phyloP scores from a whole-genome alignment of 2,888 invertebrate species.

The Nephrotoma flavescens region DNA sequence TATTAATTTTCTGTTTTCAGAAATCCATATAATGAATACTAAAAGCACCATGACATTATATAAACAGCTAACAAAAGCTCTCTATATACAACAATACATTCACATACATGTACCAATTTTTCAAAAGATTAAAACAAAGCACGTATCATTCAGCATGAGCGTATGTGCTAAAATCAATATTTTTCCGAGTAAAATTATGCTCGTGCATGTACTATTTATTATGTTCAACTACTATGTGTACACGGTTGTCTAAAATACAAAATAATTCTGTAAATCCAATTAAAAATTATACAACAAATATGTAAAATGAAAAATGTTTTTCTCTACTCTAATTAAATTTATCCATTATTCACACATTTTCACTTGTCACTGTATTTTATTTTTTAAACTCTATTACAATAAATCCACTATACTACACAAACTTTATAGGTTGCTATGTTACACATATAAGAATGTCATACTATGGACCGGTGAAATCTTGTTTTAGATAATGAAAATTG shows the following conservation, averaged over 20 bases:
- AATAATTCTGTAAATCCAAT: neutral
- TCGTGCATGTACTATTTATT: neutral
- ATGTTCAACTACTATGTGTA: too few species aligned
- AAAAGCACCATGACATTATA: neutral
- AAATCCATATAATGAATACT: too few species aligned
- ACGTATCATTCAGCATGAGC: neutral
- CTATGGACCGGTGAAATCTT: too few species aligned
- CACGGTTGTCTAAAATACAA: neutral
- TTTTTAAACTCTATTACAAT: neutral
- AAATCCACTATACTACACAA: neutral
- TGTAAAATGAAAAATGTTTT: neutral
- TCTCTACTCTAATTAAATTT: neutral
- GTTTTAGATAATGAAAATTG: too few species aligned
- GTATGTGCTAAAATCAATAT: neutral
- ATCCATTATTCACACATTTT: neutral
- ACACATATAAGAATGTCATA: too few species aligned
- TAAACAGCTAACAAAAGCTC: neutral
- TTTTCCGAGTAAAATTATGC: neutral
- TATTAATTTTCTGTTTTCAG: too few species aligned
- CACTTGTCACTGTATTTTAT: neutral
- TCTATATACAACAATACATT: neutral
- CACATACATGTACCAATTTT: neutral
- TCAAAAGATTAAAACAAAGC: neutral
- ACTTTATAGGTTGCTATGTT: neutral
- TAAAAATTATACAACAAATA: neutral